These are phyloP conservation scores for Mesorhabditis sp. DNA, from an alignment of 2,888 invertebrate genomes.

Conservation along the genomic window DNA sequence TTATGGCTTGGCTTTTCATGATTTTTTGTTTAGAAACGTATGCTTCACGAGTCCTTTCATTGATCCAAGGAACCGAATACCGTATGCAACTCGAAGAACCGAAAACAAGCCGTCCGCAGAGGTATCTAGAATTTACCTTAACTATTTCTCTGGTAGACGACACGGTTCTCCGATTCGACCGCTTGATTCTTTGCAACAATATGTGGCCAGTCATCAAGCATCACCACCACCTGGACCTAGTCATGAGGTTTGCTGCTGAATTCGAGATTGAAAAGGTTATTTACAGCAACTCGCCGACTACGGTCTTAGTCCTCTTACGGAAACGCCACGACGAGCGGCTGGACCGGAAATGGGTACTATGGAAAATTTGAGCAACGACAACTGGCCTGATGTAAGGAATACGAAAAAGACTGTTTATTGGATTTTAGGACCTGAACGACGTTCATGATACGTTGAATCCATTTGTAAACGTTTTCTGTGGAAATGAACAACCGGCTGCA, in stretches of 20 bases:
- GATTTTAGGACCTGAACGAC: conserved; percentile 6
- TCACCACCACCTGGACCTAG: neutral
- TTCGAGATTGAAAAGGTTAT: neutral
- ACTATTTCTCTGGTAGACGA: neutral
- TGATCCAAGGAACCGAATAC: neutral
- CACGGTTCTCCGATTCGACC: neutral
- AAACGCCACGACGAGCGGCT: neutral
- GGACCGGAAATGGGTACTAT: neutral
- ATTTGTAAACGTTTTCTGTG: conserved; percentile 1
- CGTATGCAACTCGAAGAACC: too few relatives aligned
- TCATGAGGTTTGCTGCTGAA: neutral
- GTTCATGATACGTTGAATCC: conserved; percentile 2
- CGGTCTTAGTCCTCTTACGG: neutral
- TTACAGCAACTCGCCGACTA: conserved; percentile 1
- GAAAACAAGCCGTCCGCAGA: too few relatives aligned
- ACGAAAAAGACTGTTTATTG: neutral
- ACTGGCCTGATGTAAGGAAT: neutral
- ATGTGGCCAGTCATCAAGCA: neutral
- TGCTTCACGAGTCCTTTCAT: neutral
- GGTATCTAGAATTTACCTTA: too few relatives aligned
- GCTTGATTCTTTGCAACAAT: neutral
- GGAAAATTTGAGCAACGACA: neutral
- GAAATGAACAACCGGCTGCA: neutral
- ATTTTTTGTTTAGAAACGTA: neutral
- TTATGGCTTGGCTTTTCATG: too few relatives aligned